A percentile compares a stretch with the other conserved stretches of the same genome.
Conservation (phyloP, 2,888 invertebrate genomes). For the Heliconius hortense region DNA sequence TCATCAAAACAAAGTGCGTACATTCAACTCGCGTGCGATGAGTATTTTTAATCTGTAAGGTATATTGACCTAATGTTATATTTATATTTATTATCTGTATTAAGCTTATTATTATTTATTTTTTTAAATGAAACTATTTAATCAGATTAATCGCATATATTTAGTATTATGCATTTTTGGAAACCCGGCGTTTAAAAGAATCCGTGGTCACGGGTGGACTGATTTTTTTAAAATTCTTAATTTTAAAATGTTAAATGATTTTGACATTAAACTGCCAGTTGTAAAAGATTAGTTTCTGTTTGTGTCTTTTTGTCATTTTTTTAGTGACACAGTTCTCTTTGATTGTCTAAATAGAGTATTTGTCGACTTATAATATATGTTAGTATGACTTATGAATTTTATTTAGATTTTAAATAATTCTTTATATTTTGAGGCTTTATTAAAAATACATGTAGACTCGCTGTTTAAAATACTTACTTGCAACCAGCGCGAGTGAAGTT, state of each 20-base stretch:
- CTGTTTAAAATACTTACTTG: constrained; percentile 1
- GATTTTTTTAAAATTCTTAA: background rate
- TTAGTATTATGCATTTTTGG: no score
- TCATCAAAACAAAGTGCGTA: constrained; percentile 33
- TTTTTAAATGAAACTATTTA: background rate
- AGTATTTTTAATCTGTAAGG: constrained; percentile 47
- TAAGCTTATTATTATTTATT: background rate
- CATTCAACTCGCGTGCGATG: constrained; percentile 43
- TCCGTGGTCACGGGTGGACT: no score
- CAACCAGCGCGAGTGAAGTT: background rate
- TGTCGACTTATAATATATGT: background rate
- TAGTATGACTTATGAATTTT: background rate
- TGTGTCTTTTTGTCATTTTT: background rate
- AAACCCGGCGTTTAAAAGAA: no score
- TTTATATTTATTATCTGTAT: background rate
- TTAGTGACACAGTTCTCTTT: background rate
- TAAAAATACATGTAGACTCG: background rate
- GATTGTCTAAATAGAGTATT: background rate
- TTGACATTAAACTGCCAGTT: background rate
- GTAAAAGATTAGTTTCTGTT: background rate
- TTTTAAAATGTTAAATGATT: background rate
- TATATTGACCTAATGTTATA: constrained; percentile 35
- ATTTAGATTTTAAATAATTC: background rate
- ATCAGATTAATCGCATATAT: no score
- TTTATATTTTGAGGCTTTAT: background rate